Conservation (phyloP, 1,140 invertebrate genomes). For the Pseudomyrmex gracilis region DNA sequence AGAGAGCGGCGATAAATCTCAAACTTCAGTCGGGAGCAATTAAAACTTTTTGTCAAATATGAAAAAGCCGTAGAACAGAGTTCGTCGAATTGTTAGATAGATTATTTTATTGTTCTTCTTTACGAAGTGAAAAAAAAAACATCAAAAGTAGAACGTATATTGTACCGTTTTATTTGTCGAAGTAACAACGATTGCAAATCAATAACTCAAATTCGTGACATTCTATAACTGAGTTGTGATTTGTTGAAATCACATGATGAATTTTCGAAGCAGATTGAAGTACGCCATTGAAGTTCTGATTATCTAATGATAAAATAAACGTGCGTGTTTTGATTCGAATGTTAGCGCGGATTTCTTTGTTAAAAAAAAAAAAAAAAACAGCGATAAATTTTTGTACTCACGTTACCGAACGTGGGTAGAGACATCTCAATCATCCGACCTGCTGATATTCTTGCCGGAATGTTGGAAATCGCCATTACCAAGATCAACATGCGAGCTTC, state of each 20-base stretch:
- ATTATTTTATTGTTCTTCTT: too few species aligned
- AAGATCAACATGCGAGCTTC: conserved; percentile 67
- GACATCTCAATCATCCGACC: conserved; percentile 70
- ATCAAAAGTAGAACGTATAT: too few species aligned
- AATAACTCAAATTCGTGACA: neutral
- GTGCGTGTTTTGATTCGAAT: neutral
- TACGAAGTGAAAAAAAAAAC: too few species aligned
- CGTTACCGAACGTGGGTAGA: conserved; percentile 68
- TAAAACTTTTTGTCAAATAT: too few species aligned
- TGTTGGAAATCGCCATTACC: conserved; percentile 72
- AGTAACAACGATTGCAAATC: neutral
- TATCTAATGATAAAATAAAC: conserved; percentile 24
- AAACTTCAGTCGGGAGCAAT: too few species aligned
- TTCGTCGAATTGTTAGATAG: too few species aligned
- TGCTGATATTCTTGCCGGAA: conserved; percentile 66
- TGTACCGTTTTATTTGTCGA: neutral
- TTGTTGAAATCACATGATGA: neutral
- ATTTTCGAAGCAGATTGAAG: conserved; percentile 64
- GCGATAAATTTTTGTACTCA: conserved; percentile 50
- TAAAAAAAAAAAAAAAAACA: neutral
- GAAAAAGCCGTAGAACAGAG: too few species aligned
- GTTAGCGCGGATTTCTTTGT: too few species aligned
- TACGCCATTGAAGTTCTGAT: conserved; percentile 63
- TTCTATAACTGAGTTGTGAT: neutral
- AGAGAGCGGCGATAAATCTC: neutral